These are phyloP conservation scores for Xestia ashworthii DNA, from an alignment of 2,888 invertebrate genomes.

Conservation along the genomic window DNA sequence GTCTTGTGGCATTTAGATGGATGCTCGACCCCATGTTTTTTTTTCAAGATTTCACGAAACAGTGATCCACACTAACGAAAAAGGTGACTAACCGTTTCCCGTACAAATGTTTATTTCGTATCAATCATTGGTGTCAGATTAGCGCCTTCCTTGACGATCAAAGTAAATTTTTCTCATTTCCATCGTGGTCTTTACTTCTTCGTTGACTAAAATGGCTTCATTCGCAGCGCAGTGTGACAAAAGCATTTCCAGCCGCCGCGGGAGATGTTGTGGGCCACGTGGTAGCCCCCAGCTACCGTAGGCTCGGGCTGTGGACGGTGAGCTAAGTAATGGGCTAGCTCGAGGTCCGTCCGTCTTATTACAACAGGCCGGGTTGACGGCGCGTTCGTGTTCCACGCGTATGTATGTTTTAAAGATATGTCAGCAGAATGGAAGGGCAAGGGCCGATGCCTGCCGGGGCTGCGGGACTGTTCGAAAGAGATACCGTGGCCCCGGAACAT, in stretches of 20 bases:
- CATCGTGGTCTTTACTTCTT: slow-evolving; percentile 8
- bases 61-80: not conserved
- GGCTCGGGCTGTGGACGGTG: too few species aligned
- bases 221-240: not conserved
- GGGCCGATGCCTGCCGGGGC: too few species aligned
- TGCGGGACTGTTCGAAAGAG: too few species aligned
- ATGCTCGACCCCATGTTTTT: not conserved
- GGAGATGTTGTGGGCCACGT: too few species aligned
- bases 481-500: too few species aligned
- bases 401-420: too few species aligned
- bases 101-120: not conserved
- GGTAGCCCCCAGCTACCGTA: too few species aligned
- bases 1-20: not conserved
- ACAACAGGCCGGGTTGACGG: too few species aligned
- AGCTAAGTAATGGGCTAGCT: too few species aligned
- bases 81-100: not conserved
- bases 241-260: not conserved
- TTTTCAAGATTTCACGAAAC: not conserved
- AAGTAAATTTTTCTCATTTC: slow-evolving; percentile 24
- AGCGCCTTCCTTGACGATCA: slow-evolving; percentile 1
- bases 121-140: slow-evolving; percentile 17
- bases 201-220: slow-evolving; percentile 4
- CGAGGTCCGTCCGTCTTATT: too few species aligned
- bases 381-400: too few species aligned
- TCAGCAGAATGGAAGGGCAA: too few species aligned